phyloP scores from a whole-genome alignment of 1,140 invertebrate genomes.

The Mylabris phalerata region DNA sequence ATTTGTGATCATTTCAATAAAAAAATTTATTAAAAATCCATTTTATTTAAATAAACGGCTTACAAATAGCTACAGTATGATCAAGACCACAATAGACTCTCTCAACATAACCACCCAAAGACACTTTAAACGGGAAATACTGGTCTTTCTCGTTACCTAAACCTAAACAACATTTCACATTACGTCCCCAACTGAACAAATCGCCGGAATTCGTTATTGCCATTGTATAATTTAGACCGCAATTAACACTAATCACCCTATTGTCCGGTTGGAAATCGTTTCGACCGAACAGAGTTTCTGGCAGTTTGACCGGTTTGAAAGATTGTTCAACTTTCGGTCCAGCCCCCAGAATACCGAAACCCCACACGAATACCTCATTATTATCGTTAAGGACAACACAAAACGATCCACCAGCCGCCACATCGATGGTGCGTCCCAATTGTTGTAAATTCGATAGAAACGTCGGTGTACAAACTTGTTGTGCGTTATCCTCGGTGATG shows the following conservation, averaged over 20 bases:
- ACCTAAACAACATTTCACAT: conserved; percentile 75
- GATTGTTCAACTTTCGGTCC: conserved; percentile 70
- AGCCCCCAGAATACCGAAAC: conserved; percentile 83
- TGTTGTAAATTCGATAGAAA: conserved; percentile 54
- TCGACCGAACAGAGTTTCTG: conserved; percentile 72
- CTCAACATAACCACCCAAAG: conserved; percentile 64
- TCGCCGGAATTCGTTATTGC: conserved; percentile 75
- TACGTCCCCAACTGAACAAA: conserved; percentile 86
- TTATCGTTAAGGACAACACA: conserved; percentile 75
- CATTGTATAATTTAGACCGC: conserved; percentile 71
- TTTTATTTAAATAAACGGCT: conserved; percentile 54
- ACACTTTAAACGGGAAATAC: conserved; percentile 79
- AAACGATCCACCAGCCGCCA: conserved; percentile 80
- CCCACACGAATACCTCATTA: conserved; percentile 87
- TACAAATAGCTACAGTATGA: conserved; percentile 73
- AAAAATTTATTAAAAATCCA: conserved; percentile 15
- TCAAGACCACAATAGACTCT: conserved; percentile 76
- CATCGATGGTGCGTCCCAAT: conserved; percentile 71
- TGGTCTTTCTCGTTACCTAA: conserved; percentile 73
- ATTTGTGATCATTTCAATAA: conserved; percentile 17
- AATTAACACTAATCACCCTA: conserved; percentile 58
- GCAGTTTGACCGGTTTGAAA: conserved; percentile 61
- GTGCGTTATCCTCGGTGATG: conserved; percentile 42
- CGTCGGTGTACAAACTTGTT: conserved; percentile 63
- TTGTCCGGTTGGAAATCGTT: conserved; percentile 71